Evolutionary conservation across 2,113 vertebrate species (phyloP), one percentile per base, ranked within the genome.

Genomic region (Meleagris gallopavo): DNA sequence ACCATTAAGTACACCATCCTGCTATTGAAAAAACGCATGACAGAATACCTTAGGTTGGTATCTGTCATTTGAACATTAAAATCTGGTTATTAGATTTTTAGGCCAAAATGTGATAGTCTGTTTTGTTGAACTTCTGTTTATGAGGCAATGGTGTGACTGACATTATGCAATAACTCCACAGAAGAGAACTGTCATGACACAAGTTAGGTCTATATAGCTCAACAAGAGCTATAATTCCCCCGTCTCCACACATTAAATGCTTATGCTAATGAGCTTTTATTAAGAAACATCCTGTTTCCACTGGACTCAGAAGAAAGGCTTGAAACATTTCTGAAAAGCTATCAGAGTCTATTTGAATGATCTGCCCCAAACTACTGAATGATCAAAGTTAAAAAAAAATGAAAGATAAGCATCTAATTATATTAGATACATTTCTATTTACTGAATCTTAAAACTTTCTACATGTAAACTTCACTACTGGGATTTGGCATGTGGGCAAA

Each of bases 261-360:
- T 77, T 71, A 73, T 15, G 22, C 25, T 89, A 89, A 84, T 69
- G 41, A 87, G 24, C 13, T 77, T 84, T 58, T 55, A 54, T 76
- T 60, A 80, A 72, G 86, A 95, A 90, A 86, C 87, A 80, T 93
- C 66, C 45, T 60, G 55, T 80, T 95, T 89, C n/a, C 43, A 83
- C 64, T 34, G 45, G 40, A 87, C 24, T 76, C 24, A 74, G 54
- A 94, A 85, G 5, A 16, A 86, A 90, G 76, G 45, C 27, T 76
- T 84, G 72, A 52, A 89, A 61, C 9, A 29, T n/a, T 40, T 79
- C 5, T 27, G 69, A 40, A 66, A 46, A 66, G 25, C 20, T 55
- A 65, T 34, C 8, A 1, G 24, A 52, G 57, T 27, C 24, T 55
- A 70, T 38, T 8, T 1, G 29, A 52, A 62, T 22, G 76, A 72